These are phyloP conservation scores for Oryzias javanicus DNA, from an alignment of 2,113 vertebrate genomes.

Conservation along the genomic window DNA sequence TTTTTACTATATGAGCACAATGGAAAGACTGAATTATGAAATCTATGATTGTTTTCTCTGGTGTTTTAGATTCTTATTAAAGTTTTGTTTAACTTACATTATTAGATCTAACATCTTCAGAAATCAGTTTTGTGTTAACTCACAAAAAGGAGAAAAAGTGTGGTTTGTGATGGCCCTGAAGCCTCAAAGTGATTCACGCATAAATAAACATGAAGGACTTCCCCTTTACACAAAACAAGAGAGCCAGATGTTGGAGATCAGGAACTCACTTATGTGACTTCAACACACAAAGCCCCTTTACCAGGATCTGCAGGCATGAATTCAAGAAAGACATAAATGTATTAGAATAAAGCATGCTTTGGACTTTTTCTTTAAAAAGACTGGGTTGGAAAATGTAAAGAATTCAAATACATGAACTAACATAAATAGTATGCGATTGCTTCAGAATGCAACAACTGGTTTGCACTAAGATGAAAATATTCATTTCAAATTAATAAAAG, in stretches of 20 bases:
- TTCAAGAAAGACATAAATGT: background rate
- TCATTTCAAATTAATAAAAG: too few species aligned
- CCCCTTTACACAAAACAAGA: constrained; percentile 10
- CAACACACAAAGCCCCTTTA: background rate
- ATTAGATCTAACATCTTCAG: too few species aligned
- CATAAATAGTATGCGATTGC: too few species aligned
- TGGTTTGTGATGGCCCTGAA: constrained; percentile 13
- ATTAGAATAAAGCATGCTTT: background rate
- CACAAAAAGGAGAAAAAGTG: too few species aligned
- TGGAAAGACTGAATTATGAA: too few species aligned
- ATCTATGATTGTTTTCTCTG: background rate
- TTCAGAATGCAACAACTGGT: too few species aligned
- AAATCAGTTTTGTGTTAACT: too few species aligned
- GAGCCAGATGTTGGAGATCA: constrained; percentile 8
- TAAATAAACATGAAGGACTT: constrained; percentile 19
- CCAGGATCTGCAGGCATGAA: background rate
- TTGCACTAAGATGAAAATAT: too few species aligned
- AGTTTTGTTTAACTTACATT: too few species aligned
- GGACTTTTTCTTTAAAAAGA: background rate
- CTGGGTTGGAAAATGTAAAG: too few species aligned
- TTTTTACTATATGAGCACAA: too few species aligned
- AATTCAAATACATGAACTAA: too few species aligned
- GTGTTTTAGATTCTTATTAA: background rate
- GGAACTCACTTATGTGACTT: background rate
- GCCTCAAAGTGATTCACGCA: constrained; percentile 23